Conservation (phyloP, 1,140 invertebrate species). For the Ladona fulva region DNA sequence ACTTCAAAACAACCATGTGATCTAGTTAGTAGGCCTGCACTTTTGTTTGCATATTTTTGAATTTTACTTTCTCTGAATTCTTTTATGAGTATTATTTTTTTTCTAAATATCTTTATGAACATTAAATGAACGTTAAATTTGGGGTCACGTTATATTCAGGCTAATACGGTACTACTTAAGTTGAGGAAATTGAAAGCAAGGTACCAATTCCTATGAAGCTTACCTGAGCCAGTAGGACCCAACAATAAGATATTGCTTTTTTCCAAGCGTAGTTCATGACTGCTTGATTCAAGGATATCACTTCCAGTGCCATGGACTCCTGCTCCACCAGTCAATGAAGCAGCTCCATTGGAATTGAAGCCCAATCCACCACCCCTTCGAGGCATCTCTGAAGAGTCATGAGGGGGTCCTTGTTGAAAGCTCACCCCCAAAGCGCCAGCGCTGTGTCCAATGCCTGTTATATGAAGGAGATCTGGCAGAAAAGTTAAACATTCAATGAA, state of each 20-base stretch:
- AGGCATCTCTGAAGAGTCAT: constrained; percentile 30
- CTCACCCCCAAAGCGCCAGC: constrained; percentile 32
- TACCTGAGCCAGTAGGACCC: constrained; percentile 93
- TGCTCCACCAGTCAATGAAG: background rate
- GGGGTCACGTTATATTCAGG: no score
- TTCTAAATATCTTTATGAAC: no score
- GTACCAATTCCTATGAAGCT: constrained; percentile 27
- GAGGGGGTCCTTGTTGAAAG: constrained; percentile 34
- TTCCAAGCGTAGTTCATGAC: constrained; percentile 81
- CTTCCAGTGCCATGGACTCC: constrained; percentile 44
- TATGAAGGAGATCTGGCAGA: constrained; percentile 65
- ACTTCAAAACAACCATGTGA: no score
- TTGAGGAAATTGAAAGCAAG: no score
- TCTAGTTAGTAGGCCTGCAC: no score
- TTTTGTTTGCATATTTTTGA: no score
- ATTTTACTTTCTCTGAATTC: no score
- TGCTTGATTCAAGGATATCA: constrained; percentile 76
- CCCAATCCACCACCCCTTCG: constrained; percentile 21
- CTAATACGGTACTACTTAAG: no score
- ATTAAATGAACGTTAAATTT: no score
- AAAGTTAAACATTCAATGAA: background rate
- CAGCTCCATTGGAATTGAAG: background rate
- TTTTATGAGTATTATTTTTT: no score
- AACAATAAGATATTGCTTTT: constrained; percentile 97
- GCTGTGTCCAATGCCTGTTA: constrained; percentile 66